Conservation (phyloP, 37 sponge, comb jelly and placozoan species). For the Chondrosia reniformis region DNA sequence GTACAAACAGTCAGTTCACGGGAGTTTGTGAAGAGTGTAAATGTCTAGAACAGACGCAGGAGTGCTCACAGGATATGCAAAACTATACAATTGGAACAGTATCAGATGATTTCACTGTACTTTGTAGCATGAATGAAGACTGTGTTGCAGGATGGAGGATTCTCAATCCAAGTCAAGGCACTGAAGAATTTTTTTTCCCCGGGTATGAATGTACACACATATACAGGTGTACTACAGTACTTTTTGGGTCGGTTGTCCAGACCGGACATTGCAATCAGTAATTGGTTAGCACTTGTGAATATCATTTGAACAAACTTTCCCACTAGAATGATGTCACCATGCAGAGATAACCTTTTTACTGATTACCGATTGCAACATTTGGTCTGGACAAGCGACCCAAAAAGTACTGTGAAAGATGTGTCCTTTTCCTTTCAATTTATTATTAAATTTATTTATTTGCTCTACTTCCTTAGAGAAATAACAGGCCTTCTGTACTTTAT, state of each 20-base stretch:
- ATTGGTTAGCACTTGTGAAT: too few species aligned
- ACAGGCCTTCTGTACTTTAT: background rate
- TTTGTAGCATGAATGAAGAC: conserved; percentile 11
- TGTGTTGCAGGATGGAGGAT: conserved; percentile 54
- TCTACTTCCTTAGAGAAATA: background rate
- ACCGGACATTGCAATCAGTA: too few species aligned
- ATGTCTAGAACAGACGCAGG: conserved; percentile 12
- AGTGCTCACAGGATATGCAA: conserved; percentile 8
- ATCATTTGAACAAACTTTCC: too few species aligned
- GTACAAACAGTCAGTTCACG: background rate
- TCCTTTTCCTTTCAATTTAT: too few species aligned
- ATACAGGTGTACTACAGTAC: background rate
- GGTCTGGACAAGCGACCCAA: too few species aligned
- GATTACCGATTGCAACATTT: too few species aligned
- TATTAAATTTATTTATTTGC: too few species aligned
- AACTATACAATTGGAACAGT: conserved; percentile 9
- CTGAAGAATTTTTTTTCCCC: too few species aligned
- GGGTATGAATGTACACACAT: background rate
- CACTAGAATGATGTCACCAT: too few species aligned
- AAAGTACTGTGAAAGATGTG: too few species aligned
- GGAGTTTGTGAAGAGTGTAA: conserved; percentile 23
- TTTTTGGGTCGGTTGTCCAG: too few species aligned
- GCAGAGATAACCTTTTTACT: too few species aligned
- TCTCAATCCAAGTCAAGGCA: conserved; percentile 10
- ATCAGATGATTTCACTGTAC: conserved; percentile 18